Percentiles rank a stretch among this genome's conserved stretches.
These are phyloP conservation scores for Dorcus parallelipipedus DNA, from an alignment of 2,888 invertebrate genomes.

Conservation along the genomic window DNA sequence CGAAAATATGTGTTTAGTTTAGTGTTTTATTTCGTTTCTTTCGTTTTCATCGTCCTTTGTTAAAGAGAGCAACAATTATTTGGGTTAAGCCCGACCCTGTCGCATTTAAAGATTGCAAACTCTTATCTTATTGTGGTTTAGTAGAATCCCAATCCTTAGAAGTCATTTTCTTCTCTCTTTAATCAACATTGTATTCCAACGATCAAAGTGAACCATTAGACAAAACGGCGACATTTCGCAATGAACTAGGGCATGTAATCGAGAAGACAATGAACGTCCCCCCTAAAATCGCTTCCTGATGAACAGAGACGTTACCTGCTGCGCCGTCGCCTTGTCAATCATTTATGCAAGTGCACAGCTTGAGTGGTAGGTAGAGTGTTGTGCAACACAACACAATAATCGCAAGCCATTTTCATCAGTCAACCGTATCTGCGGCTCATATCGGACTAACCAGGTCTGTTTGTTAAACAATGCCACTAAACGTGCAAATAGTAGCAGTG, in stretches of 20 bases:
- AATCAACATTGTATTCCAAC: no score
- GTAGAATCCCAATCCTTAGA: no score
- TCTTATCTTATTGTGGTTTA: no score
- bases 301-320: background rate
- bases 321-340: background rate
- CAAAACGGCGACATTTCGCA: background rate
- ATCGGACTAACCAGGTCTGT: constrained; percentile 12
- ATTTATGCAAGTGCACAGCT: background rate
- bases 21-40: no score
- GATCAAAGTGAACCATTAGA: background rate
- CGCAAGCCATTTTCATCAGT: constrained; percentile 12
- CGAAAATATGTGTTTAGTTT: no score
- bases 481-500: constrained; percentile 14
- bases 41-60: no score
- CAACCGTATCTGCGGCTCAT: background rate
- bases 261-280: background rate
- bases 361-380: background rate
- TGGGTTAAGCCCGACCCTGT: no score
- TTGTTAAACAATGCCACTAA: constrained; percentile 10
- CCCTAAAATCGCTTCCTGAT: background rate
- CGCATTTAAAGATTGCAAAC: no score
- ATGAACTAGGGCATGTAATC: background rate
- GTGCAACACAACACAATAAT: background rate
- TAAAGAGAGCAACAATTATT: no score
- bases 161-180: no score